Percentiles rank a stretch among this genome's conserved stretches.
These are phyloP conservation scores for Cordilura impudica DNA, from an alignment of 2,888 invertebrate species.

Conservation along the genomic window DNA sequence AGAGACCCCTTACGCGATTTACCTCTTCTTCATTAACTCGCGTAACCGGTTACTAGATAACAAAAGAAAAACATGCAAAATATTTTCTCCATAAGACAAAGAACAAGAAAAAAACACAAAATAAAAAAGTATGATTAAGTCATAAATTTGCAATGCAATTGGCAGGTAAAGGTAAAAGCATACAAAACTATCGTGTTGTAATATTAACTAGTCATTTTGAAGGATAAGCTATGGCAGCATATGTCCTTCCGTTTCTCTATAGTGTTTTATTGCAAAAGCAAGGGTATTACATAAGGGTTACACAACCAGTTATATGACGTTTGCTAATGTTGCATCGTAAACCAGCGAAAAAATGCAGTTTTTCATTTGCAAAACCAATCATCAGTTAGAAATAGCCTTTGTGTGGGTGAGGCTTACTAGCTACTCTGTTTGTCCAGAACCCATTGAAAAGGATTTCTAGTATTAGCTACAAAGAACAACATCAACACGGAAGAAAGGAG, in stretches of 20 bases:
- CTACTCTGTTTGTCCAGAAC: slow-evolving; percentile 13
- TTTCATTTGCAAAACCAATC: slow-evolving; percentile 21
- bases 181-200: slow-evolving; percentile 1
- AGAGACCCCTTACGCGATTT: slow-evolving; percentile 25
- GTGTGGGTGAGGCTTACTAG: slow-evolving; percentile 19
- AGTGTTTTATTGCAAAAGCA: slow-evolving; percentile 26
- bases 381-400: neutral
- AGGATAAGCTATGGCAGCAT: slow-evolving; percentile 31
- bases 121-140: slow-evolving; percentile 29
- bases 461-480: slow-evolving; percentile 16
- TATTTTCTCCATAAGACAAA: neutral
- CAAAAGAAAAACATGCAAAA: slow-evolving; percentile 4
- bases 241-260: slow-evolving; percentile 24
- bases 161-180: slow-evolving; percentile 22
- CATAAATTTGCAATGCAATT: slow-evolving; percentile 37
- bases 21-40: slow-evolving; percentile 48
- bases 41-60: slow-evolving; percentile 38
- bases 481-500: slow-evolving; percentile 45
- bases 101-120: slow-evolving; percentile 32
- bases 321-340: slow-evolving; percentile 47
- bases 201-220: slow-evolving; percentile 20
- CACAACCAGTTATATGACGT: slow-evolving; percentile 56
- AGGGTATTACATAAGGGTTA: slow-evolving; percentile 60
- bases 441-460: slow-evolving; percentile 26
- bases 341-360: slow-evolving; percentile 1